Evolutionary conservation across 2,888 invertebrate species (phyloP), one percentile per base, ranked within the genome.

Genomic region (Thera obeliscata): DNA sequence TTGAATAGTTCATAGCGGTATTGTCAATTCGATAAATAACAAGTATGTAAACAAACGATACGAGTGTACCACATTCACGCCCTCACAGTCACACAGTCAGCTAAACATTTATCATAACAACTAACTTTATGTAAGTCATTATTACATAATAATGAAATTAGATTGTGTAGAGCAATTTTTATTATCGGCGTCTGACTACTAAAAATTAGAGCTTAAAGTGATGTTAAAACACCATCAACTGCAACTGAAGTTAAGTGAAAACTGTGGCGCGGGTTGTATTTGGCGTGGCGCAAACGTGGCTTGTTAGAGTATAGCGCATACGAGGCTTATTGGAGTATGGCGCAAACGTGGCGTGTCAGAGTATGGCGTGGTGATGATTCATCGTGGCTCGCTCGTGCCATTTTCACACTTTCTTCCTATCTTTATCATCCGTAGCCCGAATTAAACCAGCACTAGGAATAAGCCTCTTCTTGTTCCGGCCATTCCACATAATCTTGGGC

Each of bases 51-150:
- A 80, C 76, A 87, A 90, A 83, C 82, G 81, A 89, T 86, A 87
- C 84, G 81, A 87, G 67, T 87, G 82, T 84, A 83, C 83, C 89
- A 86, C 93, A 93, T 90, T 90, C 93, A 92, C 86, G 75, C 93
- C 70, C 85, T 86, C 87, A 90, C 92, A 92, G 71, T 83, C 93
- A 91, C 89, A 88, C 92, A 85, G 84, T 89, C 92, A 87, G 88
- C 93, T 93, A 93, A 92, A 93, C 93, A 93, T 93, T 93, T 93
- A 93, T 91, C 86, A 83, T 93, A 93, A 93, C 92, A 91, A 89
- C 93, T 93, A 93, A 87, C 82, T 87, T 87, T 89, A 91, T 84
- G 81, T 38, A 56, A 56, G 38, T 86, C 83, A 87, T 88, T 87
- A 90, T 87, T 89, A 87, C 86, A 88, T 88, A 90, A 89, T 85